phyloP scores from a whole-genome alignment of 2,113 vertebrate genomes.

The Pteruthius melanotis region DNA sequence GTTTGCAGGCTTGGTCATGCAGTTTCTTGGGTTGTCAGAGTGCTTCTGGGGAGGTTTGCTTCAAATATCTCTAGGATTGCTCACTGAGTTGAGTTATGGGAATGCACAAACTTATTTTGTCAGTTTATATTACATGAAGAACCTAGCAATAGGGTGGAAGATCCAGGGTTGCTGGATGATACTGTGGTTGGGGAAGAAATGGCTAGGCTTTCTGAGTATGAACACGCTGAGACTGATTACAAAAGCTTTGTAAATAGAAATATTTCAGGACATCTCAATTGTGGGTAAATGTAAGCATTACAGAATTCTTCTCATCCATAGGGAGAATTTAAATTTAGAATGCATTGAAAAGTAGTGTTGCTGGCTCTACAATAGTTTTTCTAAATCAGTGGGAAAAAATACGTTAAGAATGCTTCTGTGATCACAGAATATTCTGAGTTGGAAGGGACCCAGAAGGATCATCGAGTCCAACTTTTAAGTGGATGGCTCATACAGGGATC shows the following conservation, averaged over 20 bases:
- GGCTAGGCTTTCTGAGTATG: background rate
- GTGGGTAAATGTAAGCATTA: background rate
- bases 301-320: background rate
- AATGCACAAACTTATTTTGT: background rate
- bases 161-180: background rate
- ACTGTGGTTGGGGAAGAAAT: background rate
- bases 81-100: background rate
- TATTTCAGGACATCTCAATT: background rate
- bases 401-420: background rate
- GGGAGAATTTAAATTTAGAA: background rate
- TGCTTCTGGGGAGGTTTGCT: background rate
- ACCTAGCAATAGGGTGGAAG: background rate
- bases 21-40: background rate
- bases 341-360: background rate
- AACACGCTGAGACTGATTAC: background rate
- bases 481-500: background rate
- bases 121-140: background rate
- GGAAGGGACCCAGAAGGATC: background rate
- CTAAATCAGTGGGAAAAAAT: background rate
- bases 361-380: background rate
- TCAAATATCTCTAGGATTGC: background rate
- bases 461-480: fast-evolving
- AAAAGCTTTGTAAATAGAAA: background rate
- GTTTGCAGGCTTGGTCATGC: background rate
- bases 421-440: background rate